Conservation (phyloP, 2,888 invertebrate species). For the Eudasyphora cyanicolor region DNA sequence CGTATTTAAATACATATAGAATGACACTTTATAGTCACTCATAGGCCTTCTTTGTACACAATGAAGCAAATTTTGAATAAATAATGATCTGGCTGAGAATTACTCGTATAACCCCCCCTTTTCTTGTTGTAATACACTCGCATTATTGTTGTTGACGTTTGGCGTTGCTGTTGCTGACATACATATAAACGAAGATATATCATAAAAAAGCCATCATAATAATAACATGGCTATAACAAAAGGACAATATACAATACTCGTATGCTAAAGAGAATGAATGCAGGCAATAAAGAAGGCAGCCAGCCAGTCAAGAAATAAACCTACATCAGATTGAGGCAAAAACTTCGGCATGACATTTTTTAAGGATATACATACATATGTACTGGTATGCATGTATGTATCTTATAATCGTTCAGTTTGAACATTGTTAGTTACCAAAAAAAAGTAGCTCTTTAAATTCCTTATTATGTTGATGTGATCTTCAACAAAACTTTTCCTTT, state of each 20-base stretch:
- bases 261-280: conserved; percentile 3
- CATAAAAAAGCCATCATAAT: conserved; percentile 4
- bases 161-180: not conserved
- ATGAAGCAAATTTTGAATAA: conserved; percentile 25
- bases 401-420: not conserved
- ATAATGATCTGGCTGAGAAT: conserved; percentile 21
- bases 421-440: not conserved
- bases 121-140: conserved; percentile 29
- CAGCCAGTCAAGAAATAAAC: too few species aligned
- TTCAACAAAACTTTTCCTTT: conserved; percentile 16
- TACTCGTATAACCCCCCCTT: too few species aligned
- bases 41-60: not conserved
- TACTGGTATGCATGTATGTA: not conserved
- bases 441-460: conserved; percentile 28
- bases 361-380: not conserved
- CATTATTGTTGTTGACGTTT: conserved; percentile 26
- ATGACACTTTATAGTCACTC: conserved; percentile 25
- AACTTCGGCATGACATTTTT: not conserved
- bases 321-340: conserved; percentile 5
- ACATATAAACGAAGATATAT: not conserved
- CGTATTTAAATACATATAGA: not conserved
- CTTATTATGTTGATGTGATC: conserved; percentile 12
- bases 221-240: conserved; percentile 7
- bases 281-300: too few species aligned
- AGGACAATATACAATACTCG: too few species aligned